These are phyloP conservation scores for Coregonus ussuriensis DNA, from an alignment of 2,797 vertebrate genomes.

Conservation along the genomic window DNA sequence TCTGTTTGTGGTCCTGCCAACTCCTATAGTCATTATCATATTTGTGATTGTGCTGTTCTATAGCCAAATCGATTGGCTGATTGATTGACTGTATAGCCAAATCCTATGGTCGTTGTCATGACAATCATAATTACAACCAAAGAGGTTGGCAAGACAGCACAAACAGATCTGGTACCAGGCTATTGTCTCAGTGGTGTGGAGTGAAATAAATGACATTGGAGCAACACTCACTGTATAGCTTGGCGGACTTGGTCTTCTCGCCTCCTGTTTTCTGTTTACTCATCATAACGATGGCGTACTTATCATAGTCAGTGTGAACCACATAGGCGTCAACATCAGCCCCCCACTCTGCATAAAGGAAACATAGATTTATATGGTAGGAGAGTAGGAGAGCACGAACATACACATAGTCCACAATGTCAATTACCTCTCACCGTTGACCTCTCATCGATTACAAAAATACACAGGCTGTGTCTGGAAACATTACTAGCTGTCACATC, in stretches of 20 bases:
- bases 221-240: slow-evolving; percentile 83
- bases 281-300: slow-evolving; percentile 84
- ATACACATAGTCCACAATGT: background rate
- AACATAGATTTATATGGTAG: too few species aligned
- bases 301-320: slow-evolving; percentile 87
- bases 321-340: slow-evolving; percentile 80
- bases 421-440: background rate
- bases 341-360: slow-evolving; percentile 72
- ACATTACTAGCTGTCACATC: too few species aligned
- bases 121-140: background rate
- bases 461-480: too few species aligned
- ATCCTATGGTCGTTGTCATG: background rate
- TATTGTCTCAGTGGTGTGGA: background rate
- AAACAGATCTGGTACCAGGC: background rate
- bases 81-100: background rate
- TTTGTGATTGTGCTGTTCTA: too few species aligned
- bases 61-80: too few species aligned
- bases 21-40: too few species aligned
- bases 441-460: background rate
- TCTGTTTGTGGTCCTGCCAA: too few species aligned
- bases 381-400: background rate
- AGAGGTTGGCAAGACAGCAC: background rate
- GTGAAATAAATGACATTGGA: background rate
- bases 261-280: slow-evolving; percentile 71
- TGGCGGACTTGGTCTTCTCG: slow-evolving; percentile 66